Evolutionary conservation across 1,140 invertebrate genomes (phyloP), one percentile per base, ranked within the genome.

Genomic region (Pogonus chalceus): DNA sequence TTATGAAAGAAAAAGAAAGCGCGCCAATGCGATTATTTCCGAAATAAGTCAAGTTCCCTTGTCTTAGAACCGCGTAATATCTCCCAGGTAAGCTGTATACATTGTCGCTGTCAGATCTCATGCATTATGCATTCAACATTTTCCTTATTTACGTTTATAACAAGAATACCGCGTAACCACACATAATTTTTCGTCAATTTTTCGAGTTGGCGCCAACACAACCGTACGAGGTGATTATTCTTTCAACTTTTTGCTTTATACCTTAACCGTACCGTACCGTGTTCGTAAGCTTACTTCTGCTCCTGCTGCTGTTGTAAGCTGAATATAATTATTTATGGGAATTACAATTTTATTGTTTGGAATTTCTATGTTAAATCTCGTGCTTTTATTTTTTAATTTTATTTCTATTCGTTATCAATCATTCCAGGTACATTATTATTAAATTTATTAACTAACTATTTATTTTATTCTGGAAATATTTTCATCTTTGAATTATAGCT

Each of bases 91-190:
- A 50, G 12, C 16, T 23, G 49, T 50, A 23, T 50, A 14, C 49
- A 20, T 23, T 50, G 20, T 18, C 49, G 24, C 14, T 35, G 50
- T 31, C 50, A 20, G 31, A 14, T 3, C 46, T 65, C 62, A 67
- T 67, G 63, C 59, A 65, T 65, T 56, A 67, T 67, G 63, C 65
- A 67, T 65, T 59, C 53, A 59, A 63, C 62, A 65, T 67, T 67
- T 67, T 64, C 61, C 61, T 62, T 64, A 64, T 64, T 64, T 64
- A 62, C 63, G 60, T 65, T 63, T 61, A 63, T 59, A 60, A 53
- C 57, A 62, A 65, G 60, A 58, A 60, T n/a, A n/a, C n/a, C n/a
- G n/a, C n/a, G n/a, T n/a, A n/a, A n/a, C 62, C 60, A 58, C 60
- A 62, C 63, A 63, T 65, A 65, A 65, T 63, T 65, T 65, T 57